These are phyloP conservation scores for Philopotamus ludificatus DNA, from an alignment of 1,140 invertebrate species.

Conservation along the genomic window DNA sequence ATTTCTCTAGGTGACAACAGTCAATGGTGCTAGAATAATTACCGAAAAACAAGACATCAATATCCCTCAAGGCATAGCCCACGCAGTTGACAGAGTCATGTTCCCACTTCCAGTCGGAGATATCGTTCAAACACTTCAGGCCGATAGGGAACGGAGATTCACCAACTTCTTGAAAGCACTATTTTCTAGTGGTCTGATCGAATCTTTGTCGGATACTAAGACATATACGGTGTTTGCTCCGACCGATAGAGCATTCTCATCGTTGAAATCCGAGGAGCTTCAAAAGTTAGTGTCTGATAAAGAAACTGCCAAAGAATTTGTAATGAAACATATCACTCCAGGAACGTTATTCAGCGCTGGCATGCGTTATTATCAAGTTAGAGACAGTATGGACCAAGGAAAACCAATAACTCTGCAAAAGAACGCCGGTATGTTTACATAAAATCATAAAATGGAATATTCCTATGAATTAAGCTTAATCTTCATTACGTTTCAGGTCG, in stretches of 20 bases:
- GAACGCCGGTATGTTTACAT: conserved; percentile 63
- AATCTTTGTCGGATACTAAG: conserved; percentile 72
- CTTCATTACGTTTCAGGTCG: conserved; percentile 61
- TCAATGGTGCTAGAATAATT: conserved; percentile 77
- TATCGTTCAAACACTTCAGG: conserved; percentile 76
- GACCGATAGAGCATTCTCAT: conserved; percentile 74
- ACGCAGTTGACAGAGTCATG: conserved; percentile 84
- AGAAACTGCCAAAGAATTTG: conserved; percentile 68
- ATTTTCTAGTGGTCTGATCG: conserved; percentile 69
- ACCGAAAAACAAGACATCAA: conserved; percentile 78
- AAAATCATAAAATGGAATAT: background rate
- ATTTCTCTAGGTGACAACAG: conserved; percentile 67
- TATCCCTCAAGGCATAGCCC: conserved; percentile 81
- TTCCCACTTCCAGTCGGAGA: conserved; percentile 83
- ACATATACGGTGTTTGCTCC: conserved; percentile 85
- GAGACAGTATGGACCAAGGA: conserved; percentile 68
- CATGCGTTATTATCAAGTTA: conserved; percentile 81
- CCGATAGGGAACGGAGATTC: conserved; percentile 76
- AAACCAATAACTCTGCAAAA: conserved; percentile 72
- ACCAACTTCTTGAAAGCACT: conserved; percentile 75
- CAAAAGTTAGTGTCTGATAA: conserved; percentile 60
- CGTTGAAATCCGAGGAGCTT: conserved; percentile 63
- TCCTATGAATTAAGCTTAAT: background rate
- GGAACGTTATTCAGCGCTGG: conserved; percentile 78
- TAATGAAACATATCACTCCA: conserved; percentile 75